phyloP scores from a whole-genome alignment of 2,888 invertebrate genomes.

The Epirrhoe alternata region DNA sequence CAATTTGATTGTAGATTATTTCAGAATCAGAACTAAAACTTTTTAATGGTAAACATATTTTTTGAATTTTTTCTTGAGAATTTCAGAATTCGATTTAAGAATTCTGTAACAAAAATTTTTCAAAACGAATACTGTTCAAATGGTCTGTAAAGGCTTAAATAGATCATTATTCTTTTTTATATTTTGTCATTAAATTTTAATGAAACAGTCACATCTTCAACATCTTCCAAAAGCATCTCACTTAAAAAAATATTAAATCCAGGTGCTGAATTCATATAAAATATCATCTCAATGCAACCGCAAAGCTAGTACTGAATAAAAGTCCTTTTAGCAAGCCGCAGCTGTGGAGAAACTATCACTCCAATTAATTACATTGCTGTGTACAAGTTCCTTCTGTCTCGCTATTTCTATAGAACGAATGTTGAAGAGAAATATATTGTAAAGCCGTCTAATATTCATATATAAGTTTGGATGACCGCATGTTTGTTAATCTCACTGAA shows the following conservation, averaged over 20 bases:
- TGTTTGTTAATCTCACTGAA: too few species aligned
- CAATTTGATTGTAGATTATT: not conserved
- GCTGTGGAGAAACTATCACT: conserved; percentile 52
- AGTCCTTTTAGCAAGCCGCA: conserved; percentile 11
- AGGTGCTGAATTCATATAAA: not conserved
- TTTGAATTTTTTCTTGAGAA: not conserved
- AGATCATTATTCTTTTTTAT: too few species aligned
- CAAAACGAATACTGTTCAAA: too few species aligned
- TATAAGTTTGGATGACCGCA: not conserved
- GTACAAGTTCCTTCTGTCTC: conserved; percentile 25
- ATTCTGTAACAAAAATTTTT: too few species aligned
- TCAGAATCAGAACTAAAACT: not conserved
- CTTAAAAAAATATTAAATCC: not conserved
- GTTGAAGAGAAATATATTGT: not conserved
- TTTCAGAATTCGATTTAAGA: too few species aligned
- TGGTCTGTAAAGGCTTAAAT: too few species aligned
- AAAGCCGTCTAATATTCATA: not conserved
- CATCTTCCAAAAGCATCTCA: not conserved
- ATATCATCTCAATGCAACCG: not conserved
- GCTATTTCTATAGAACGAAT: not conserved
- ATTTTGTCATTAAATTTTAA: too few species aligned
- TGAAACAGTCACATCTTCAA: not conserved
- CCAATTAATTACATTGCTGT: conserved; percentile 53
- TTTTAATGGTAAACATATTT: not conserved
- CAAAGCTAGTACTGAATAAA: conserved; percentile 5